Conservation (phyloP, 2,888 invertebrate species). For the Morpho achilles region DNA sequence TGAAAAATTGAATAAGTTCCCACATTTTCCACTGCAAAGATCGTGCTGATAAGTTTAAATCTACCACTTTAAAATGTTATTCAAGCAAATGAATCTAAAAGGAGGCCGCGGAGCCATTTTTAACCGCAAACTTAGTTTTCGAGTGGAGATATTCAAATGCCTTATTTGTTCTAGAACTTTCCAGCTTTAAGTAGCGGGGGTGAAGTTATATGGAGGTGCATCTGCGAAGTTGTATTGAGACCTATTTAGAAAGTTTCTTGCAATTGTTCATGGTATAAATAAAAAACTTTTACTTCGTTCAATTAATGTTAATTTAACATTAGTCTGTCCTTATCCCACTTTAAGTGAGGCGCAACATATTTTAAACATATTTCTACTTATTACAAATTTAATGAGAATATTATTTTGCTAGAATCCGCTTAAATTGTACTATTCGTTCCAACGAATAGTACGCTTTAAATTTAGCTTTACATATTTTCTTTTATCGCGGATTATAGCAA, state of each 20-base stretch:
- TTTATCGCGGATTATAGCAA: too few relatives aligned
- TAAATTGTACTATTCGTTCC: too few relatives aligned
- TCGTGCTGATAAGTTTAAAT: constrained; percentile 21
- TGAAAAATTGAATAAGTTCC: constrained; percentile 18
- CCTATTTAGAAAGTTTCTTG: constrained; percentile 11
- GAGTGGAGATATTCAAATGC: constrained; percentile 35
- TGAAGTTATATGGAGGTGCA: constrained; percentile 13
- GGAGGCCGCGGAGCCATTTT: constrained; percentile 27
- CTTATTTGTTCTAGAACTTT: constrained; percentile 40
- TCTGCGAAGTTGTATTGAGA: constrained; percentile 9
- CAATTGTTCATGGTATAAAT: constrained; percentile 1
- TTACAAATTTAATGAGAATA: too few relatives aligned
- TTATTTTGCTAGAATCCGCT: too few relatives aligned
- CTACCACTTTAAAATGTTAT: constrained; percentile 23
- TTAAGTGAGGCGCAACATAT: too few relatives aligned
- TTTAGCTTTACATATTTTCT: too few relatives aligned
- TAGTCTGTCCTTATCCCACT: too few relatives aligned
- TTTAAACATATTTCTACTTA: too few relatives aligned
- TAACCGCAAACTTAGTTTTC: constrained; percentile 26
- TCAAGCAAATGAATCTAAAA: constrained; percentile 24
- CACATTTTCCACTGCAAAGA: constrained; percentile 20
- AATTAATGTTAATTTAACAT: too few relatives aligned
- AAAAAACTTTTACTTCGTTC: background rate
- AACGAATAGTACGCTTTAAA: too few relatives aligned
- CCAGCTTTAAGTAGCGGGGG: constrained; percentile 29